These are phyloP conservation scores for Neoarius graeffei DNA, from an alignment of 2,113 vertebrate species.

Conservation along the genomic window DNA sequence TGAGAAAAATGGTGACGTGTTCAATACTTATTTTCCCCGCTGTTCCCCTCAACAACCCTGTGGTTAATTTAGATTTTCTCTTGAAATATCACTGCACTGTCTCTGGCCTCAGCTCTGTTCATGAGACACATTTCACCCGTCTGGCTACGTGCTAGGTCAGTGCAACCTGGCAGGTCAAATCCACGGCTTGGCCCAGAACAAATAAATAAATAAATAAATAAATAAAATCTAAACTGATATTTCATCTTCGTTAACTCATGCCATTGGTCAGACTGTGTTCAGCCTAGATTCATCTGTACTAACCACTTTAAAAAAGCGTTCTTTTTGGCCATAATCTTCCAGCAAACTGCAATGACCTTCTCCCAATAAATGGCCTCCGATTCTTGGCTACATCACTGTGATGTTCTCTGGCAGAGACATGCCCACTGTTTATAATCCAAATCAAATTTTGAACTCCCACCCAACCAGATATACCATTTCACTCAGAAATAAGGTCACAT, in stretches of 20 bases:
- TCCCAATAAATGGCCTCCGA: not conserved
- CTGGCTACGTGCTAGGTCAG: not conserved
- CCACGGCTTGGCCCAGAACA: not conserved
- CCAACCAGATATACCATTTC: not conserved
- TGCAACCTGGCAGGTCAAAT: not conserved
- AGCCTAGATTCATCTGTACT: not conserved
- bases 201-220: not conserved
- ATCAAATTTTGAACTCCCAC: not conserved
- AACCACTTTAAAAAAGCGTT: not conserved
- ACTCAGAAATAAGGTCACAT: not conserved
- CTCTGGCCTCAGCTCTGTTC: not conserved
- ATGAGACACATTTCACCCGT: not conserved
- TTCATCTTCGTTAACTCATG: not conserved
- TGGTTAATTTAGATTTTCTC: not conserved
- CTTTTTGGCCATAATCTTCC: not conserved
- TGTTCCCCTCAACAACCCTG: no score
- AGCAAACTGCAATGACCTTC: not conserved
- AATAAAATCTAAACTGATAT: not conserved
- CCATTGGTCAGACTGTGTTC: not conserved
- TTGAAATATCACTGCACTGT: not conserved
- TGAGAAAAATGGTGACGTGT: no score
- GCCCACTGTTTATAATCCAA: not conserved
- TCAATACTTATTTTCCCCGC: no score
- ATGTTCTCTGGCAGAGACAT: not conserved
- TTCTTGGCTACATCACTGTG: not conserved